These are phyloP conservation scores for Octodon degus DNA, from an alignment of 2,113 vertebrate genomes.

Conservation along the genomic window DNA sequence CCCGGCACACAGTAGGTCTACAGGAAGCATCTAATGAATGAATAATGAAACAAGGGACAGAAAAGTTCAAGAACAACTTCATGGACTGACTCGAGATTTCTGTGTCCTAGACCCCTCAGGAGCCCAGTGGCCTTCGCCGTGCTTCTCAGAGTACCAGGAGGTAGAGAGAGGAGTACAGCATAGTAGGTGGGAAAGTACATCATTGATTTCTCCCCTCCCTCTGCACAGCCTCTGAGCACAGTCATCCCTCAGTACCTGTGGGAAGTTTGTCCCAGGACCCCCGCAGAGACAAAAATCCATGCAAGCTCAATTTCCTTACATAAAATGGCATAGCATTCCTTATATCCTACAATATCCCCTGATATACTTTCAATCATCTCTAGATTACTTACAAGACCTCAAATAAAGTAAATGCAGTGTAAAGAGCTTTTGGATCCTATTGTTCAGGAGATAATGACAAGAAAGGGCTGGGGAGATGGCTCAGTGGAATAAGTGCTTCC, in stretches of 20 bases:
- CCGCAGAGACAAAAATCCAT: background rate
- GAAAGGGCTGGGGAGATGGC: too few species aligned
- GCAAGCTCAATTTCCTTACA: background rate
- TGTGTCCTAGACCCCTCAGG: rapidly evolving
- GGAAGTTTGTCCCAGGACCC: background rate
- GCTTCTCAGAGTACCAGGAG: background rate
- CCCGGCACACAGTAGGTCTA: background rate
- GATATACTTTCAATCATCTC: background rate
- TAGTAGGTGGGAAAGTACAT: rapidly evolving
- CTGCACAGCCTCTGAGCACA: background rate
- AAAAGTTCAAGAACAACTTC: background rate
- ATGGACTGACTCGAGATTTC: background rate
- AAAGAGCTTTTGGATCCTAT: background rate
- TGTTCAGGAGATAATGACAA: background rate
- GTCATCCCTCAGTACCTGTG: background rate
- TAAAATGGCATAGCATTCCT: background rate
- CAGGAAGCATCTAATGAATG: background rate
- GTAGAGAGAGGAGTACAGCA: background rate
- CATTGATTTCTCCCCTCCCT: background rate
- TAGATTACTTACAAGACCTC: background rate
- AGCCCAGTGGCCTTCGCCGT: too few species aligned
- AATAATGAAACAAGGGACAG: background rate
- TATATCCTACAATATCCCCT: background rate
- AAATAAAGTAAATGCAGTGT: background rate
- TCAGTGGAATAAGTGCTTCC: too few species aligned